Percentiles rank a stretch among this genome's conserved stretches.
These are phyloP conservation scores for Lepetodrilus schrolli DNA, from an alignment of 2,888 invertebrate genomes.

Conservation along the genomic window DNA sequence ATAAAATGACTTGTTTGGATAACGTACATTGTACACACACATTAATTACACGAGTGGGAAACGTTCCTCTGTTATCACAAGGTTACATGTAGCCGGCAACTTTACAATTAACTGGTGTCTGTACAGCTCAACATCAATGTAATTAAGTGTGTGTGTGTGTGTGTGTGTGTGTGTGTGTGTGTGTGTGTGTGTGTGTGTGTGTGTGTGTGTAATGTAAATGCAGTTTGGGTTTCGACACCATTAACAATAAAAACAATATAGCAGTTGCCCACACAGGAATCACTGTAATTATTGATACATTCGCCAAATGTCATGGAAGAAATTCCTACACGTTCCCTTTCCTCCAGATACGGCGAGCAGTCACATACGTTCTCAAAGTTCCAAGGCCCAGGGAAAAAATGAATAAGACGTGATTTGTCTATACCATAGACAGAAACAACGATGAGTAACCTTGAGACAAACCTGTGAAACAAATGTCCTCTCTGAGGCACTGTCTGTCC, in stretches of 20 bases:
- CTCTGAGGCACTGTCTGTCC: no score
- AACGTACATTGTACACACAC: conserved; percentile 24
- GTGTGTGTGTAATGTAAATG: conserved; percentile 1
- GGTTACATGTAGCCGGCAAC: conserved; percentile 2
- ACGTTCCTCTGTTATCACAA: conserved; percentile 14
- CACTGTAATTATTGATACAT: not conserved
- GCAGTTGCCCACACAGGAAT: conserved; percentile 26
- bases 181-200: no score
- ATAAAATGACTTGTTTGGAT: conserved; percentile 27
- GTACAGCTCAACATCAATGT: no score
- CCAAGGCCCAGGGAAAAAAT: no score
- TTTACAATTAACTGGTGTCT: conserved; percentile 8
- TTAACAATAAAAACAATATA: conserved; percentile 25
- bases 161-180: no score
- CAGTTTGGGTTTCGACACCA: conserved; percentile 1
- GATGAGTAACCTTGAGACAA: not conserved
- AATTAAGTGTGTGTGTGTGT: no score
- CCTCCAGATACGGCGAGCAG: not conserved
- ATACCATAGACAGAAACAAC: no score
- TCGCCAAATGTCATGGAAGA: conserved; percentile 30
- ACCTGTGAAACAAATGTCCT: not conserved
- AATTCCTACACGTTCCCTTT: conserved; percentile 7
- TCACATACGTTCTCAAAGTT: not conserved
- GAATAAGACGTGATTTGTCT: no score
- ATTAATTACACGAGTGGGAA: not conserved